Evolutionary conservation across 2,888 invertebrate genomes (phyloP).

Genomic region (Ophraella communa): DNA sequence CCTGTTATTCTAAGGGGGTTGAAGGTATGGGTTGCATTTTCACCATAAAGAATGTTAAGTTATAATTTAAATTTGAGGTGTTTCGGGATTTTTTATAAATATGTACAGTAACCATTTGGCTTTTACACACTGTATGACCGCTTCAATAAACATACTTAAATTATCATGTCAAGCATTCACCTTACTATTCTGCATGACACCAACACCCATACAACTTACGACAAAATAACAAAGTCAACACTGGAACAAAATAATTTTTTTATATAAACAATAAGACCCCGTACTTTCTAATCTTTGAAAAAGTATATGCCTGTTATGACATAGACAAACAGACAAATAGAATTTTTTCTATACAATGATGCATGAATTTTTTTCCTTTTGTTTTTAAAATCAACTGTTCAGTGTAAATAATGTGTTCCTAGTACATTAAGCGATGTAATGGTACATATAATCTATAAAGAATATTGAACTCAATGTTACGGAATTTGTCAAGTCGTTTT

Average conservation of each 20-base stretch:
- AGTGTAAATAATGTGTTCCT: constrained; percentile 1
- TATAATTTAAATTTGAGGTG: no score
- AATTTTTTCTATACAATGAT: not conserved
- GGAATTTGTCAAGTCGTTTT: not conserved
- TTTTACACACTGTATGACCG: no score
- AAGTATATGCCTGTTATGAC: not conserved
- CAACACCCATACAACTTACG: not conserved
- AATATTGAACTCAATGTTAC: not conserved
- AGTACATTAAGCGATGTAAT: not conserved
- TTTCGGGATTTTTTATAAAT: no score
- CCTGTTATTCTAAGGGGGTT: no score
- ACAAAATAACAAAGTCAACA: not conserved
- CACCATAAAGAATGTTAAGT: no score
- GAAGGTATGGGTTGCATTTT: no score
- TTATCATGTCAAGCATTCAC: no score
- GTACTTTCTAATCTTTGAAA: not conserved
- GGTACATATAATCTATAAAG: not conserved
- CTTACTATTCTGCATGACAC: no score
- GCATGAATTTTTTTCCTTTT: not conserved
- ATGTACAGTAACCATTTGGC: no score
- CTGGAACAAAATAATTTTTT: not conserved
- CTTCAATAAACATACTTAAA: no score
- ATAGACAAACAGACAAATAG: not conserved
- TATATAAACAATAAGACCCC: not conserved
- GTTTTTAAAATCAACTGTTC: not conserved